Conservation (phyloP, 2,888 invertebrate species). For the Torymus auratus region DNA sequence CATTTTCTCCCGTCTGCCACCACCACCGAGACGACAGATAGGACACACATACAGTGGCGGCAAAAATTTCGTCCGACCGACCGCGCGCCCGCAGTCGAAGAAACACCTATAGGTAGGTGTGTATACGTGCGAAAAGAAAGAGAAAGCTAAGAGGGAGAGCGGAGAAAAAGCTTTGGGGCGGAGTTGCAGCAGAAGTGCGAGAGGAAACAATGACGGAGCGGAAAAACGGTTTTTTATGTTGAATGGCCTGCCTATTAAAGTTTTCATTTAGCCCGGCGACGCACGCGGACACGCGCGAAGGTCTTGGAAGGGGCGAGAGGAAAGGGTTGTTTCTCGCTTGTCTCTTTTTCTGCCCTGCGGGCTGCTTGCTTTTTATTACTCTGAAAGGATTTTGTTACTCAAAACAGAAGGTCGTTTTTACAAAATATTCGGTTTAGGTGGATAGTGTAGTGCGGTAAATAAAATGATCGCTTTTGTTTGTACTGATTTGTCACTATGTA, state of each 20-base stretch:
- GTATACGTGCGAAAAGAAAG: not conserved
- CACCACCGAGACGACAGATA: slow-evolving; percentile 16
- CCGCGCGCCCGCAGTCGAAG: not conserved
- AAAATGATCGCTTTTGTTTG: too few species aligned
- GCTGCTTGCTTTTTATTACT: too few species aligned
- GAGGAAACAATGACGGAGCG: slow-evolving; percentile 36
- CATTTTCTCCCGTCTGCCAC: slow-evolving; percentile 35
- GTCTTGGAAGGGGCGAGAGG: not conserved
- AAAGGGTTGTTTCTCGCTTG: too few species aligned
- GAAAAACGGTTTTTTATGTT: slow-evolving; percentile 29
- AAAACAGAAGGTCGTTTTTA: too few species aligned
- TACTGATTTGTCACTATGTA: too few species aligned
- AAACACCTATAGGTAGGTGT: not conserved
- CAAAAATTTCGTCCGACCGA: not conserved
- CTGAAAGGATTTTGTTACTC: too few species aligned
- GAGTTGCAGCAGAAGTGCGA: slow-evolving; percentile 1
- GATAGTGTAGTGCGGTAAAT: too few species aligned
- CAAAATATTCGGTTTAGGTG: too few species aligned
- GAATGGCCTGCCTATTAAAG: slow-evolving; percentile 51
- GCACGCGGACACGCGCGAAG: slow-evolving; percentile 1
- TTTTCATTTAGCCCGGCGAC: slow-evolving; percentile 52
- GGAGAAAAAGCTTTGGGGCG: slow-evolving; percentile 9
- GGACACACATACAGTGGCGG: slow-evolving; percentile 19
- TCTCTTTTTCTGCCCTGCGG: too few species aligned
- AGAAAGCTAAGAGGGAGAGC: not conserved